Evolutionary conservation across 2,113 vertebrate genomes (phyloP).

Genomic region (Grallaria varia): DNA sequence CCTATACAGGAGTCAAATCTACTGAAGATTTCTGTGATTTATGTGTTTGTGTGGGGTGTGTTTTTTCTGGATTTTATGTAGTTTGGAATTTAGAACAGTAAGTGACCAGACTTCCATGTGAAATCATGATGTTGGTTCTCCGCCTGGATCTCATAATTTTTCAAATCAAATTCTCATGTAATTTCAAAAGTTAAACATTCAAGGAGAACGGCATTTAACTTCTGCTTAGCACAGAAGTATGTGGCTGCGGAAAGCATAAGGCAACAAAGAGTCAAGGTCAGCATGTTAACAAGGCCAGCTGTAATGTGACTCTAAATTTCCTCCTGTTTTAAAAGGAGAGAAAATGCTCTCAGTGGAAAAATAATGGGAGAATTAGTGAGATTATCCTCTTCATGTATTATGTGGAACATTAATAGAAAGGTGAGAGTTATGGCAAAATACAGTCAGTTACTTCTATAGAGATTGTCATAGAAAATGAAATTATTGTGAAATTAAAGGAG

Average conservation of each 20-base stretch:
- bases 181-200: neutral
- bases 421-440: neutral
- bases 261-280: neutral
- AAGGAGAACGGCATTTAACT: neutral
- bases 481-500: neutral
- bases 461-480: neutral
- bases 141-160: neutral
- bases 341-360: neutral
- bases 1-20: neutral
- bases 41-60: rapidly evolving
- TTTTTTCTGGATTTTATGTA: neutral
- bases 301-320: neutral
- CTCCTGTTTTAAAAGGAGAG: neutral
- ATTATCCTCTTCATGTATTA: neutral
- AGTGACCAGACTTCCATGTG: neutral
- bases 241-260: neutral
- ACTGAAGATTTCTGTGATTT: neutral
- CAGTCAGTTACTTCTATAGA: neutral
- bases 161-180: neutral
- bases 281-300: neutral
- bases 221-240: neutral
- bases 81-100: neutral
- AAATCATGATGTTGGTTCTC: neutral
- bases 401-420: neutral
- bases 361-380: neutral